Evolutionary conservation across 2,888 invertebrate species (phyloP).

Genomic region (Ferdinandea cuprea): DNA sequence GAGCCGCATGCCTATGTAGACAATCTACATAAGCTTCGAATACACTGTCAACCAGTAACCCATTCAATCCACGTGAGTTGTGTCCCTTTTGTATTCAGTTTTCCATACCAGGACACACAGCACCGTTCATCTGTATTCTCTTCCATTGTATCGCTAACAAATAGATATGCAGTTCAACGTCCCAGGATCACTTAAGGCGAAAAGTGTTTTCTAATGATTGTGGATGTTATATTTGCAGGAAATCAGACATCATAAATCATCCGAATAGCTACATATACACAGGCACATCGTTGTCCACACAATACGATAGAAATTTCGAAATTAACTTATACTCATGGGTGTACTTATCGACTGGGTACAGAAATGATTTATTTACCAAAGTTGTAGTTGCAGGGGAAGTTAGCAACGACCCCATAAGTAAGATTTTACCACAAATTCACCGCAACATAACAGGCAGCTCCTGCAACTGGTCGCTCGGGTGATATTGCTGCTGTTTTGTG

Average conservation of each 20-base stretch:
- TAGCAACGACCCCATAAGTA: not conserved
- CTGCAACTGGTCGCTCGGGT: constrained; percentile 5
- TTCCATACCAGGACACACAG: not conserved
- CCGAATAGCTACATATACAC: constrained; percentile 1
- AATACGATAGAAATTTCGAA: constrained; percentile 58
- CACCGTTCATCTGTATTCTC: not conserved
- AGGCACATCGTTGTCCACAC: constrained; percentile 16
- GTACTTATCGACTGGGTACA: constrained; percentile 60
- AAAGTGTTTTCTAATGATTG: constrained; percentile 55
- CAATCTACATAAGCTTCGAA: not conserved
- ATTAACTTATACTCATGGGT: constrained; percentile 65
- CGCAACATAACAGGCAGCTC: not conserved
- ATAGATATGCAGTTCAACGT: not conserved
- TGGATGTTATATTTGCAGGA: constrained; percentile 53
- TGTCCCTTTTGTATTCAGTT: not conserved
- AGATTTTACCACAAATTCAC: not conserved
- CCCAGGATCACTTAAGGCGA: constrained; percentile 28
- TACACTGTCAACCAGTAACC: not conserved
- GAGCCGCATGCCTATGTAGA: not conserved
- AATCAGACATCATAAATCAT: constrained; percentile 66
- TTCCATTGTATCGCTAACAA: not conserved
- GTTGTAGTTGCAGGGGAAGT: not conserved
- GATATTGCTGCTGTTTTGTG: constrained; percentile 12
- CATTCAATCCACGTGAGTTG: not conserved
- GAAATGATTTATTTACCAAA: constrained; percentile 49